Evolutionary conservation across 2,113 vertebrate species (phyloP), one percentile per base, ranked within the genome.

Genomic region (Tachysurus fulvidraco): DNA sequence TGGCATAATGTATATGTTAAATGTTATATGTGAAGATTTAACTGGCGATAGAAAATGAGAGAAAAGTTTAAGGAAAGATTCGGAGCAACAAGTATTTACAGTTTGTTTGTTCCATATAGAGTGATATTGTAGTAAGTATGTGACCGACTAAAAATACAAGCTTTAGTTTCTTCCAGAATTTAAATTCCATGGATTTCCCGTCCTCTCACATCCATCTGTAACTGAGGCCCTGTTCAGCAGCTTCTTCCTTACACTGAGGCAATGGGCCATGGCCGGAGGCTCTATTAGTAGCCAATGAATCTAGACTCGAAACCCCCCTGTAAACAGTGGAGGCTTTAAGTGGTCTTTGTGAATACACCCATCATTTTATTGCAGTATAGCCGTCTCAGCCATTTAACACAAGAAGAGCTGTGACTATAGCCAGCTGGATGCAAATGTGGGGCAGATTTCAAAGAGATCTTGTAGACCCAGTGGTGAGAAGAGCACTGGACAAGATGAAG

Each of bases 311-410:
- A 54, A 54, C 28, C 76, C 21, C 30, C 57, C 67, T 81, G 74
- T 85, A 80, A 80, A 74, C 84, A 85, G 76, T 54, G 17, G 54
- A n/a, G 65, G 54, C 76, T 85, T 64, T 79, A 55, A 85, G 76
- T 44, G 62, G 77, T 25, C 76, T 85, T 65, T 80, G 28, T 79
- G 76, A 80, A 85, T 57, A 74, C 41, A 65, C 84, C 67, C 76
- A 85, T 85, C 69, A 85, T 85, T 85, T 85, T 85, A 85, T 69
- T 79, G 76, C 76, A 54, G 76, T 28, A 25, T 67, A 67, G 64
- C 76, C 9, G 21, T 54, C 76, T 85, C 62, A 85, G 76, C 76
- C 30, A 44, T 85, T 85, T 85, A 85, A 28, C 62, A 54, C 65
- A 78, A 67, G 52, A 73, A 67, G 69, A 80, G 76, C 76, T 52